Evolutionary conservation across 1,140 invertebrate genomes (phyloP).

Genomic region (Diuraphis noxia): DNA sequence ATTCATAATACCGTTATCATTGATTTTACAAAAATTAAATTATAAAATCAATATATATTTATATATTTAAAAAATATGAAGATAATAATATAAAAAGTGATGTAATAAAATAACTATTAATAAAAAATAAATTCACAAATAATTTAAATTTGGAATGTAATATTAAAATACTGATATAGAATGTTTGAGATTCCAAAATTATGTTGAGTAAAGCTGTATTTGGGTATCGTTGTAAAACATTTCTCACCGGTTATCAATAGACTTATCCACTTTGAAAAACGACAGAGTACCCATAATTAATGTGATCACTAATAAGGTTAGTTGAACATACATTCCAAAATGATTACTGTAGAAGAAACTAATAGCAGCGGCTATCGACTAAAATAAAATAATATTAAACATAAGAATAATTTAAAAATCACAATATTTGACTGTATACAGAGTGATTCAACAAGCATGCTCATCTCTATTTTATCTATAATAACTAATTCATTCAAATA

Average conservation of each 20-base stretch:
- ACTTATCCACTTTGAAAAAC: slow-evolving; percentile 77
- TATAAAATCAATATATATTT: neutral
- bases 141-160: neutral
- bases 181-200: neutral
- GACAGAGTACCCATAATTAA: slow-evolving; percentile 76
- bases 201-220: neutral
- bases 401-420: slow-evolving; percentile 18
- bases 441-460: too few relatives aligned
- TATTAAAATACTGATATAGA: neutral
- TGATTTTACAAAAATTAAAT: neutral
- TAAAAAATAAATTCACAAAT: neutral
- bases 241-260: slow-evolving; percentile 37
- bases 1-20: neutral
- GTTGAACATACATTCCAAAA: slow-evolving; percentile 76
- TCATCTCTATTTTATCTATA: neutral
- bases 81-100: neutral
- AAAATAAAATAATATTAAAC: slow-evolving; percentile 54
- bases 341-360: slow-evolving; percentile 86
- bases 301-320: slow-evolving; percentile 75
- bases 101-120: neutral
- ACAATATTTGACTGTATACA: too few relatives aligned
- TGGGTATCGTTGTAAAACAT: neutral
- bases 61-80: neutral
- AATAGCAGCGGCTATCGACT: slow-evolving; percentile 86
- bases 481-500: neutral